Evolutionary conservation across 1,140 invertebrate species (phyloP).

Genomic region (Zaprionus africanus): DNA sequence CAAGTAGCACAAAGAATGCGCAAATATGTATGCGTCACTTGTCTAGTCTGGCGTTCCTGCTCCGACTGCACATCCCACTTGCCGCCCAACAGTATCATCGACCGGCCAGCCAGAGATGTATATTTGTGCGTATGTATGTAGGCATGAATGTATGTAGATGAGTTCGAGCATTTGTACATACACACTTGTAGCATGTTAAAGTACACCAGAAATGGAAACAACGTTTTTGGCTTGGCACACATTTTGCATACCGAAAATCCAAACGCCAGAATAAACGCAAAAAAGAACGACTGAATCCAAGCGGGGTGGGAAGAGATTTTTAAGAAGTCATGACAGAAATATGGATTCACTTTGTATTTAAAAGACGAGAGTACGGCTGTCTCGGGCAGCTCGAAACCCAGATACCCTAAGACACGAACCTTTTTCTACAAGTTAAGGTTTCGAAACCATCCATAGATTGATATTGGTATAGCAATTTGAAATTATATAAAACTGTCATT

Average conservation of each 20-base stretch:
- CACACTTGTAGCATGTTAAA: background rate
- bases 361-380: constrained; percentile 6
- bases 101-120: constrained; percentile 45
- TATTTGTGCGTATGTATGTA: no score
- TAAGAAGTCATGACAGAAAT: constrained; percentile 42
- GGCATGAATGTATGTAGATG: background rate
- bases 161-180: constrained; percentile 1
- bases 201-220: constrained; percentile 44
- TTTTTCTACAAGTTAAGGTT: no score
- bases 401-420: background rate
- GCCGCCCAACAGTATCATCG: constrained; percentile 57
- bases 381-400: background rate
- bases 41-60: constrained; percentile 59
- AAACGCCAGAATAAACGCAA: constrained; percentile 66
- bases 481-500: no score
- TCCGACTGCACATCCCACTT: constrained; percentile 30
- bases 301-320: constrained; percentile 9
- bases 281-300: constrained; percentile 24
- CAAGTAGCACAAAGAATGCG: constrained; percentile 67
- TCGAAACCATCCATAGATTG: no score
- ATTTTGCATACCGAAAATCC: constrained; percentile 75
- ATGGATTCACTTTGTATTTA: constrained; percentile 42
- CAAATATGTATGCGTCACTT: constrained; percentile 70
- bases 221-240: constrained; percentile 68
- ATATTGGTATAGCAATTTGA: no score